Evolutionary conservation across 2,888 invertebrate genomes (phyloP).

Genomic region (Aspidapion aeneum): DNA sequence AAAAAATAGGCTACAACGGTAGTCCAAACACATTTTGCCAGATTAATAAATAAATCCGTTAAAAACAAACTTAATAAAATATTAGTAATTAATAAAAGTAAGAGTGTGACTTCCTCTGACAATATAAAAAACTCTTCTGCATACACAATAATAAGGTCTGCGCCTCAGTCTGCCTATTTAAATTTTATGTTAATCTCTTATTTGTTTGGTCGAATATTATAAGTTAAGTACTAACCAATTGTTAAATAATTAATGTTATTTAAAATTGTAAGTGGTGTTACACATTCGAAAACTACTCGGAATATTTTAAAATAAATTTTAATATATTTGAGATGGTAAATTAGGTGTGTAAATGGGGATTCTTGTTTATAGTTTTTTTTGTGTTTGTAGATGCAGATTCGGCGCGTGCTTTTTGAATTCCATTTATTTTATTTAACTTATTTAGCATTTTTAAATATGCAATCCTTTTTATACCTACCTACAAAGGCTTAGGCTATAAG

Average conservation of each 20-base stretch:
- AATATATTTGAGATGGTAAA: background rate
- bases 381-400: background rate
- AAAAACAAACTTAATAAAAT: too few relatives aligned
- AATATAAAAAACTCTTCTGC: background rate
- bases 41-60: too few relatives aligned
- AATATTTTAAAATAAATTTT: slow-evolving; percentile 33
- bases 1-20: too few relatives aligned
- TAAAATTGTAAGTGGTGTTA: slow-evolving; percentile 31
- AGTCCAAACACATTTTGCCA: too few relatives aligned
- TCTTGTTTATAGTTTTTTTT: background rate
- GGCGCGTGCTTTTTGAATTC: background rate
- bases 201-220: slow-evolving; percentile 26
- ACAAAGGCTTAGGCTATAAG: too few relatives aligned
- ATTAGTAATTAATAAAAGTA: too few relatives aligned
- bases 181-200: slow-evolving; percentile 26
- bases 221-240: slow-evolving; percentile 28
- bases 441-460: background rate
- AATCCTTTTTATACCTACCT: too few relatives aligned
- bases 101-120: background rate
- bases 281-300: slow-evolving; percentile 30
- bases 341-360: background rate
- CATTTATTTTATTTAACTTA: background rate
- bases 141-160: slow-evolving; percentile 14
- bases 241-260: slow-evolving; percentile 32
- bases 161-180: slow-evolving; percentile 24